Percentiles rank a stretch among this genome's conserved stretches.
These are phyloP conservation scores for Limnephilus lunatus DNA, from an alignment of 2,888 invertebrate species.

Conservation along the genomic window DNA sequence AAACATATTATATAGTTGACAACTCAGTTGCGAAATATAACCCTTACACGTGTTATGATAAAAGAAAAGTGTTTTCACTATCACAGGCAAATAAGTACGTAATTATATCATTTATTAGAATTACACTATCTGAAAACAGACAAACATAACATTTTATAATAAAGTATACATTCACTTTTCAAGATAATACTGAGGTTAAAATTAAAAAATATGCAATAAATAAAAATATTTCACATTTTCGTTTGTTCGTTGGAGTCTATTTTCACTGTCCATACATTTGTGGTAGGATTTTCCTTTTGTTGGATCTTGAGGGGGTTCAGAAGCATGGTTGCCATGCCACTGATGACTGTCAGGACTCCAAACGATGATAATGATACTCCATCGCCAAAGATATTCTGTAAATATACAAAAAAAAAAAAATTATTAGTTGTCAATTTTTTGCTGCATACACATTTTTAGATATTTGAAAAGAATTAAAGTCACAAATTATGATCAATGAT, in stretches of 20 bases:
- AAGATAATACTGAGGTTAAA: conserved; percentile 31
- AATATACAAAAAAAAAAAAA: background rate
- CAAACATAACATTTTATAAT: background rate
- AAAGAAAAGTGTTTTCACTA: background rate
- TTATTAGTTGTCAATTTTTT: too few species aligned
- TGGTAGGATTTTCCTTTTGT: background rate
- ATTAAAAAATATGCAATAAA: background rate
- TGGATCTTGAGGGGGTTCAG: conserved; percentile 46
- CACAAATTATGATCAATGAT: too few species aligned
- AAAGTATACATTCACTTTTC: background rate
- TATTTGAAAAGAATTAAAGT: too few species aligned
- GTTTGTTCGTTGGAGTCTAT: conserved; percentile 33
- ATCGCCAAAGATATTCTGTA: conserved; percentile 63
- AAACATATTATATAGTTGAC: background rate
- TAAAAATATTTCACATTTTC: conserved; percentile 37
- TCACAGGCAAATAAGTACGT: background rate
- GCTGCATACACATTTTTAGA: too few species aligned
- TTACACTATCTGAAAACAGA: background rate
- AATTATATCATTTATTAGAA: background rate
- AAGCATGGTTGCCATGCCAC: conserved; percentile 53
- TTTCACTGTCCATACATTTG: conserved; percentile 51
- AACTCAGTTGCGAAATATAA: background rate
- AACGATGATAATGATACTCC: conserved; percentile 60
- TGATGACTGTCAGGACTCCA: conserved; percentile 59
- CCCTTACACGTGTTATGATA: background rate